A percentile compares a stretch with the other conserved stretches of the same genome.
phyloP scores from a whole-genome alignment of 2,888 invertebrate species.

The Dynastes tityus region DNA sequence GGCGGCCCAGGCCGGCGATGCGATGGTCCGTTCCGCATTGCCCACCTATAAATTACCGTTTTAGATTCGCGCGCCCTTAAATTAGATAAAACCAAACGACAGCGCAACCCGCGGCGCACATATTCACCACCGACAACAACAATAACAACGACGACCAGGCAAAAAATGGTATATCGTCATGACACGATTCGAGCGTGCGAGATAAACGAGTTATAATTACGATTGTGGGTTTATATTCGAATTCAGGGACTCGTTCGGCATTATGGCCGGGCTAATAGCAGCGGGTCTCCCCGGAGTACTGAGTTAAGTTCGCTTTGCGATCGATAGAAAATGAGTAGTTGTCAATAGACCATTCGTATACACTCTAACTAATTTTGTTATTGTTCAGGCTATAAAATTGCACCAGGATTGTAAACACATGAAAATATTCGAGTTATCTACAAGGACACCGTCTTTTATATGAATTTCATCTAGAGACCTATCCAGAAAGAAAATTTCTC shows the following conservation, averaged over 20 bases:
- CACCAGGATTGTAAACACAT: too few species aligned
- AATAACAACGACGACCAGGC: too few species aligned
- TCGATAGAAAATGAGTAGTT: too few species aligned
- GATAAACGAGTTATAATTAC: conserved; percentile 50
- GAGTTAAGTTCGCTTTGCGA: conserved; percentile 21
- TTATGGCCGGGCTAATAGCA: conserved; percentile 44
- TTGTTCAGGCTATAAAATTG: too few species aligned
- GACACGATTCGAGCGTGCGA: conserved; percentile 36
- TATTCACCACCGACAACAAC: conserved; percentile 15
- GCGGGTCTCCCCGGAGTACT: conserved; percentile 38
- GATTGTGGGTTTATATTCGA: conserved; percentile 48
- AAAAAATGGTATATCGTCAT: conserved; percentile 26
- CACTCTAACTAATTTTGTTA: too few species aligned
- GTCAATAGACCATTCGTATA: too few species aligned
- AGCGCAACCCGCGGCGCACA: not conserved
- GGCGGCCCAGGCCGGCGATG: not conserved
- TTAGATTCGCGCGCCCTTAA: conserved; percentile 36
- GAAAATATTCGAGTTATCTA: too few species aligned
- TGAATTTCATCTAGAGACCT: too few species aligned
- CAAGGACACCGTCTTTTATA: too few species aligned
- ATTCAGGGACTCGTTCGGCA: conserved; percentile 46
- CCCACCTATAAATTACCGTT: conserved; percentile 36
- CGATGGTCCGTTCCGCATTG: conserved; percentile 20
- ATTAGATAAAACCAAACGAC: conserved; percentile 38
- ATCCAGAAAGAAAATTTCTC: too few species aligned